Conservation (phyloP, 2,113 vertebrate genomes). For the Odocoileus virginianus region DNA sequence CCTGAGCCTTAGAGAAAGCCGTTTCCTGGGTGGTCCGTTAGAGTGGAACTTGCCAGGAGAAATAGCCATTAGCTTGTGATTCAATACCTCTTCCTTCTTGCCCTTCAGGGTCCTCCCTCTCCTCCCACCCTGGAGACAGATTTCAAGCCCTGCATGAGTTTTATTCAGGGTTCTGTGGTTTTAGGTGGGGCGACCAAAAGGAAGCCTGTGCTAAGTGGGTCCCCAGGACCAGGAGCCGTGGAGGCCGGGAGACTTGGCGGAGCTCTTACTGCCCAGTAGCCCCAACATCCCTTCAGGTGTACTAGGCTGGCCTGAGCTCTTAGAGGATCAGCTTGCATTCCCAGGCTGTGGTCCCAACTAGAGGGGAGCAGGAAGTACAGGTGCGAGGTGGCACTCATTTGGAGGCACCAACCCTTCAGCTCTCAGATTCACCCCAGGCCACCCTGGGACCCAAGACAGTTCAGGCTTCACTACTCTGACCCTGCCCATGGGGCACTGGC, state of each 20-base stretch:
- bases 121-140: not conserved
- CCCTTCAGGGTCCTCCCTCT: not conserved
- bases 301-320: not conserved
- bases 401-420: not conserved
- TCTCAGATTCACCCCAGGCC: not conserved
- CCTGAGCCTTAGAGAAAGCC: not conserved
- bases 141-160: not conserved
- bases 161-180: not conserved
- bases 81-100: not conserved
- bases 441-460: not conserved
- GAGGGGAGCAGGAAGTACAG: not conserved
- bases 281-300: not conserved
- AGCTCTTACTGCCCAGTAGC: not conserved
- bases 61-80: not conserved
- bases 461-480: not conserved
- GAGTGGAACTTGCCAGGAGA: not conserved
- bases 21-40: not conserved
- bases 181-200: not conserved
- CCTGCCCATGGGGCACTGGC: not conserved
- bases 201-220: not conserved
- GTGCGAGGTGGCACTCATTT: not conserved
- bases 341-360: not conserved
- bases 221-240: not conserved
- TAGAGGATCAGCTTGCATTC: not conserved
- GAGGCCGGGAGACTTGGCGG: not conserved